Base-by-base conservation (phyloP, 2,797 vertebrate genomes). In the Sitta carolinensis region DNA sequence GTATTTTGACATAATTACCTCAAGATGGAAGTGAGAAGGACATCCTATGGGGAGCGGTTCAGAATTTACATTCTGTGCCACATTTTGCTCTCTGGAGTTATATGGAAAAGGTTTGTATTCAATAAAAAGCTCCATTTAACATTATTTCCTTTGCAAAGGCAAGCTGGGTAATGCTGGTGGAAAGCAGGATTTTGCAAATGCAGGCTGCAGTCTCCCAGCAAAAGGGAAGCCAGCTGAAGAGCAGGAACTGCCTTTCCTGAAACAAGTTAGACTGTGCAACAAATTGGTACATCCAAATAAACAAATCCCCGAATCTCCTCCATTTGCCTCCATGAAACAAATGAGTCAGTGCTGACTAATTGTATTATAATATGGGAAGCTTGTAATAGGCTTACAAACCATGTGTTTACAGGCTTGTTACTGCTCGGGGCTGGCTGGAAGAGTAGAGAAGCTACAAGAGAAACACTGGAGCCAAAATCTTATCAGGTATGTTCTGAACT, bases 71-170 rank as follows among this genome's bases (percentile, higher is more conserved):
- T 94, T 96, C 96, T 92, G 96, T 89, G 93, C 83, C 86, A 50
- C 94, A 94, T 94, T 97, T 92, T 95, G 95, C 84, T 89, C 97
- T 97, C 94, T n/a, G 47, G 93, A 95, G 93, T 94, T 96, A 88
- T 92, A 83, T n/a, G 88, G 91, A 64, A 97, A 97, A 90, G 96
- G 84, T 94, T 97, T 91, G 87, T 94, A 89, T 96, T 95, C 96
- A 97, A 97, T 97, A 96, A 97, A 97, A 97, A 96, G 96, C 93
- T 97, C 95, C 88, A 94, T 97, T 95, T 97, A 94, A 80, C 93
- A 96, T 97, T 96, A 97, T 96, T 97, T 95, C 96, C 95, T 94
- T 93, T 76, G 95, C 94, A 96, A 90, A 95, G 92, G 91, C 85
- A 87, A 82, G 93, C 95, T 93, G 73, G 34, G 95, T 93, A 95